A percentile compares a stretch with the other conserved stretches of the same genome.
Evolutionary conservation across 2,888 invertebrate species (phyloP).

Genomic region (Linhomoeus sp.): DNA sequence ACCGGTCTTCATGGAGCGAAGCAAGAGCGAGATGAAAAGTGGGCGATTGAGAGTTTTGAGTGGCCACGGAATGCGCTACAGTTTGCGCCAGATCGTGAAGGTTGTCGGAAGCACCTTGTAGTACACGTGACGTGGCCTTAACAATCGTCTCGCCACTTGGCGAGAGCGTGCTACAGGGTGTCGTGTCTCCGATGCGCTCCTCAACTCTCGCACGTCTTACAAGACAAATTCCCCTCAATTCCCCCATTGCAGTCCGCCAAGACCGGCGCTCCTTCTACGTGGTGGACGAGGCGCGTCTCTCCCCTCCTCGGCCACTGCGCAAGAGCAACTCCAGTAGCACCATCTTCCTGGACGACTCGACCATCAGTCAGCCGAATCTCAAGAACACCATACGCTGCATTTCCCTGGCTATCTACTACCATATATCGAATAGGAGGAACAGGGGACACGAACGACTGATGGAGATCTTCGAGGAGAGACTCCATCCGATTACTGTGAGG

Average conservation of each 20-base stretch:
- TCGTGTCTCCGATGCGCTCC: no score
- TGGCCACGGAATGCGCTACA: no score
- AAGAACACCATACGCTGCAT: conserved; percentile 98
- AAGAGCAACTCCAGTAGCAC: conserved; percentile 96
- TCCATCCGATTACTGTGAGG: conserved; percentile 66
- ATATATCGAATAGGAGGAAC: conserved; percentile 67
- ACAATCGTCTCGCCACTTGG: background rate
- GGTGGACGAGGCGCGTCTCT: conserved; percentile 15
- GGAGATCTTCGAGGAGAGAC: conserved; percentile 92
- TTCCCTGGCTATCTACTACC: conserved; percentile 92
- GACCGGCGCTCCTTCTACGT: conserved; percentile 25
- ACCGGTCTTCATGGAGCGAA: conserved; percentile 87
- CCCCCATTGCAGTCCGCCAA: conserved; percentile 22
- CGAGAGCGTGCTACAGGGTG: no score
- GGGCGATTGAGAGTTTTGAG: conserved; percentile 18
- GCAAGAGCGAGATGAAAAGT: conserved; percentile 59
- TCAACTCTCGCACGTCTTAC: background rate
- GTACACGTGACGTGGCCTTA: background rate
- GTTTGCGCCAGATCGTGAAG: no score
- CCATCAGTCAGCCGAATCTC: conserved; percentile 94
- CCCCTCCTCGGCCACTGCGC: conserved; percentile 12
- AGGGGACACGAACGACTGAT: conserved; percentile 55
- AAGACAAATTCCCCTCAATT: no score
- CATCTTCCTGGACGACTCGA: conserved; percentile 95
- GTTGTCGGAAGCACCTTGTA: no score